Conservation (phyloP, 2,888 invertebrate species). For the Thalpophila matura region DNA sequence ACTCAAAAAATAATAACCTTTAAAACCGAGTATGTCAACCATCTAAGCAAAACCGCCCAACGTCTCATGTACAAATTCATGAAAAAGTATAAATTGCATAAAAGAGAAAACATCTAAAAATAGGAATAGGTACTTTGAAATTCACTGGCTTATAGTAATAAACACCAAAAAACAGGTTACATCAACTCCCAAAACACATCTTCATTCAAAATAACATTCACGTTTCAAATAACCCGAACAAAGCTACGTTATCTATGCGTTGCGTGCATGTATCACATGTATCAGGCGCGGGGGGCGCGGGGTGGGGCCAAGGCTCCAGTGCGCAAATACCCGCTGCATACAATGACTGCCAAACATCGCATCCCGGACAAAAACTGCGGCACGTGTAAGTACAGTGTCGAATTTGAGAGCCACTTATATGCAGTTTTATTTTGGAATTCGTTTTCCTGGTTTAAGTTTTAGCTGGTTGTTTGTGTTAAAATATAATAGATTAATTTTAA, state of each 20-base stretch:
- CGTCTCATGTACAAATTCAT: too few species aligned
- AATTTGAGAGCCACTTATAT: conserved; percentile 69
- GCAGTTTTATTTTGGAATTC: conserved; percentile 56
- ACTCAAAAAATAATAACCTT: too few species aligned
- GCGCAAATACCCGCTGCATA: conserved; percentile 88
- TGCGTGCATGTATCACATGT: conserved; percentile 76
- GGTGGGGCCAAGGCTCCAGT: conserved; percentile 68
- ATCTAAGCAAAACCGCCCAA: not conserved
- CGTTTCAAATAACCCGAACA: conserved; percentile 54
- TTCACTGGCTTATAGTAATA: conserved; percentile 11
- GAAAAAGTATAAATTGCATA: too few species aligned
- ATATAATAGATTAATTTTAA: too few species aligned
- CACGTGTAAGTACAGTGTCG: conserved; percentile 88
- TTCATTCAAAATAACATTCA: conserved; percentile 53
- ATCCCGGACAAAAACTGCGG: conserved; percentile 86
- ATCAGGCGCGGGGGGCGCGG: conserved; percentile 44
- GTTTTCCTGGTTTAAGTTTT: too few species aligned
- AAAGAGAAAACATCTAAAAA: not conserved
- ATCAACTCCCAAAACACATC: conserved; percentile 4
- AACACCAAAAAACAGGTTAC: conserved; percentile 18
- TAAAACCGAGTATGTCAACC: not conserved
- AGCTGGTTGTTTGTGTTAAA: too few species aligned
- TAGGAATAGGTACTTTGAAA: not conserved
- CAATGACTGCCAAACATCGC: conserved; percentile 89
- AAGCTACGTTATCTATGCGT: conserved; percentile 67